Evolutionary conservation across 2,113 vertebrate genomes (phyloP).

Genomic region (Alligator sinensis): DNA sequence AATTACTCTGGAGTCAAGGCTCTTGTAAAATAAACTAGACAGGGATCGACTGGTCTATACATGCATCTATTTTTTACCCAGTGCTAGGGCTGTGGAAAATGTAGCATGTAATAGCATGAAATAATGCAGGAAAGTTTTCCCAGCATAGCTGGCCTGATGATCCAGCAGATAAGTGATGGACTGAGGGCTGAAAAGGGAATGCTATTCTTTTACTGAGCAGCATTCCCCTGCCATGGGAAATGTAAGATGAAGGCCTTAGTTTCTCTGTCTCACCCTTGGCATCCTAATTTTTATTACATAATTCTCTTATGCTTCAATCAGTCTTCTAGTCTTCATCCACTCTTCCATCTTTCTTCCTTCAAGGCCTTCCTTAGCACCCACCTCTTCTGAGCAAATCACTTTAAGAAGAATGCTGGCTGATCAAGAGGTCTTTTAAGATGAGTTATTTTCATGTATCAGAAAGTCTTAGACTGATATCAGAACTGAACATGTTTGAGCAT

Average conservation of each 20-base stretch:
- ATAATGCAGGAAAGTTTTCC: not conserved
- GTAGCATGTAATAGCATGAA: not conserved
- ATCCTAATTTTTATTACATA: not conserved
- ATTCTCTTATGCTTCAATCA: rapidly evolving
- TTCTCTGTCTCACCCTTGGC: not conserved
- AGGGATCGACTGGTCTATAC: not conserved
- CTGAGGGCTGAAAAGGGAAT: rapidly evolving
- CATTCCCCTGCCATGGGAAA: not conserved
- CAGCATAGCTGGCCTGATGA: not conserved
- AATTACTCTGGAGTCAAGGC: slow-evolving; percentile 36
- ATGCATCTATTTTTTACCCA: not conserved
- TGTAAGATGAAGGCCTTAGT: not conserved
- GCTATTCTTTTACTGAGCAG: not conserved
- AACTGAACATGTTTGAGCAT: not conserved
- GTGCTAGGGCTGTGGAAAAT: not conserved
- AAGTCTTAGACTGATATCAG: not conserved
- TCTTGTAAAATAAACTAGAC: not conserved
- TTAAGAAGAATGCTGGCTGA: not conserved
- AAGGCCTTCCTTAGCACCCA: not conserved
- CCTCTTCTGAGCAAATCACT: not conserved
- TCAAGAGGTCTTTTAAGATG: not conserved
- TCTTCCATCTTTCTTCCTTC: not conserved
- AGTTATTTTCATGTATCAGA: not conserved
- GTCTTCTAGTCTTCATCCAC: not conserved
- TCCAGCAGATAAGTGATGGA: not conserved